Evolutionary conservation across 2,888 invertebrate genomes (phyloP).

Genomic region (Caenorhabditis sulstoni): DNA sequence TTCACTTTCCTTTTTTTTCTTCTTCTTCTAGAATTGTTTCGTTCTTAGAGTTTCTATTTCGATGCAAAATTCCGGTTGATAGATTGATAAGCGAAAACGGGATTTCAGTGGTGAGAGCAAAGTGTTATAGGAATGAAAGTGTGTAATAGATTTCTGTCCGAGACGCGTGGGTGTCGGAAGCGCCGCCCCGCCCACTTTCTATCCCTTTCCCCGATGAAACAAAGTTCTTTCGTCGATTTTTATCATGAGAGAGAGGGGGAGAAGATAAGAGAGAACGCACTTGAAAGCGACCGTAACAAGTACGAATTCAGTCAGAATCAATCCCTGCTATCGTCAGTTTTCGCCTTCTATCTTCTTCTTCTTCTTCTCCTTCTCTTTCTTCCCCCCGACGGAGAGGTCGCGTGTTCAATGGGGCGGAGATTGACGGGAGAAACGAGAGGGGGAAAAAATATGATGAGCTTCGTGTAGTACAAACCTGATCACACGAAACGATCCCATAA

Average conservation of each 20-base stretch:
- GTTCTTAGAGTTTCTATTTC: background rate
- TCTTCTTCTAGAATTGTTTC: conserved; percentile 8
- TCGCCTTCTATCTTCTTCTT: conserved; percentile 27
- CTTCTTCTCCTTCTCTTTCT: conserved; percentile 1
- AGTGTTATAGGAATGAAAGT: conserved; percentile 37
- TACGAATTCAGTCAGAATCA: too few species aligned
- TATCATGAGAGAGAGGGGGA: too few species aligned
- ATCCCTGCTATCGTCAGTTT: conserved; percentile 9
- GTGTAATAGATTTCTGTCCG: conserved; percentile 34
- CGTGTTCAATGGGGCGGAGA: conserved; percentile 43
- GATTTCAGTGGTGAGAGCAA: background rate
- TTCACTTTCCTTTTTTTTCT: conserved; percentile 5
- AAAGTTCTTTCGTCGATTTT: background rate
- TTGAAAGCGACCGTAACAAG: too few species aligned
- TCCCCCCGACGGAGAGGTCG: conserved; percentile 6
- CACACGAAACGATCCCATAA: conserved; percentile 26
- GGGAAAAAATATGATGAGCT: conserved; percentile 29
- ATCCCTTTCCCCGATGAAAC: background rate
- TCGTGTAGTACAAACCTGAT: conserved; percentile 16
- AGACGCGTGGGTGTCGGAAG: conserved; percentile 29
- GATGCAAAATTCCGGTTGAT: conserved; percentile 8
- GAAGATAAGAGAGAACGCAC: too few species aligned
- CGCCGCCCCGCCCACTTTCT: too few species aligned
- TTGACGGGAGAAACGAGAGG: background rate
- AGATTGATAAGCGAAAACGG: background rate